Percentiles rank a stretch among this genome's conserved stretches.
These are phyloP conservation scores for Silurus aristotelis DNA, from an alignment of 2,797 vertebrate genomes.

Conservation along the genomic window DNA sequence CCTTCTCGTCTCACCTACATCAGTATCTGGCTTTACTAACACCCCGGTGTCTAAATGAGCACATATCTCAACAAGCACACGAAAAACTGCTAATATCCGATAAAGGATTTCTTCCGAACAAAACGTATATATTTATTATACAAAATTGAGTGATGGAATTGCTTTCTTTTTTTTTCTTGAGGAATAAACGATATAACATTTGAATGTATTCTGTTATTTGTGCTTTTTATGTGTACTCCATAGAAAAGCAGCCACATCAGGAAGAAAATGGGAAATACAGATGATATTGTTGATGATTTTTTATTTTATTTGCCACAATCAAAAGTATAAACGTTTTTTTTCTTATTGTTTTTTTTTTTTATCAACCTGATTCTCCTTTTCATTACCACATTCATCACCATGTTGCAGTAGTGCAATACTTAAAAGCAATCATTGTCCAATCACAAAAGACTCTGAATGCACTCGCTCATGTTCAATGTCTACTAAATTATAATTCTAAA, in stretches of 20 bases:
- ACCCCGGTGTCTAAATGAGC: too few relatives aligned
- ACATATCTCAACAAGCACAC: too few relatives aligned
- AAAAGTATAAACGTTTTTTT: too few relatives aligned
- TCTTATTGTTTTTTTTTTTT: too few relatives aligned
- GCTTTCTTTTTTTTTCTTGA: not conserved
- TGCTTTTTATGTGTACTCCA: not conserved
- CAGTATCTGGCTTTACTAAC: too few relatives aligned
- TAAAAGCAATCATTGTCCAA: not conserved
- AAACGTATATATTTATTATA: not conserved
- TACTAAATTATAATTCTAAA: not conserved
- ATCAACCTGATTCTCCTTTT: not conserved
- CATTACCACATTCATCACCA: not conserved
- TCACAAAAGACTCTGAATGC: not conserved
- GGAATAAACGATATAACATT: not conserved
- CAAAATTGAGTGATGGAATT: not conserved
- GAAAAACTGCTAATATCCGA: not conserved
- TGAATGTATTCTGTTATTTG: not conserved
- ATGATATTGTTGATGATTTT: not conserved
- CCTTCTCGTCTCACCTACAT: too few relatives aligned
- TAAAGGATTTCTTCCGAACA: not conserved
- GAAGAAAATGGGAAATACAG: not conserved
- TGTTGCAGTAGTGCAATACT: not conserved
- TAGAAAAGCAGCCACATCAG: not conserved
- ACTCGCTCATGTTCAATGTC: not conserved
- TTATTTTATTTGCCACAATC: not conserved